These are phyloP conservation scores for Phrynocephalus versicolor DNA, from an alignment of 2,113 vertebrate species.

Conservation along the genomic window DNA sequence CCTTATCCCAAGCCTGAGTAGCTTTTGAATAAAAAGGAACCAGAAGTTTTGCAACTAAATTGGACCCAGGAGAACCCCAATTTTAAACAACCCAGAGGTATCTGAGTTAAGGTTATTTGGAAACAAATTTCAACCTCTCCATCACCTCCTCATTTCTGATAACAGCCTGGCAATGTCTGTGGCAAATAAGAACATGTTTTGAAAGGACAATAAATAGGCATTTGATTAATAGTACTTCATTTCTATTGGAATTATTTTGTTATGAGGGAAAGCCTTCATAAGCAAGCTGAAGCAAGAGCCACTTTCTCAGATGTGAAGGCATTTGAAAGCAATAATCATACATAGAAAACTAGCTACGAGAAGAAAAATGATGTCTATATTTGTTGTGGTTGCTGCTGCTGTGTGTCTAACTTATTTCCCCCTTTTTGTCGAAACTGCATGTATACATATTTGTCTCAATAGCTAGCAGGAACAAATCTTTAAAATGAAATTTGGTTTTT, in stretches of 20 bases:
- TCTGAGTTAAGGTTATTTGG: not conserved
- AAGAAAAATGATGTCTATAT: conserved; percentile 27
- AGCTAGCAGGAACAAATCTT: conserved; percentile 21
- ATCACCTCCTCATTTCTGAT: not conserved
- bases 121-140: conserved; percentile 4
- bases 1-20: too few species aligned
- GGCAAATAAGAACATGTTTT: not conserved
- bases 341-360: conserved; percentile 4
- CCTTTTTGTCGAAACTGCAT: conserved; percentile 11
- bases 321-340: conserved; percentile 40
- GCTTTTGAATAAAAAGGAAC: too few species aligned
- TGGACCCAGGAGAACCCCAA: not conserved
- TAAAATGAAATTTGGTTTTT: conserved; percentile 24
- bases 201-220: conserved; percentile 43
- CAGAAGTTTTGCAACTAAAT: not conserved
- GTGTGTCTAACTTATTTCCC: too few species aligned
- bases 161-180: not conserved
- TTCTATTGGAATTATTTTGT: conserved; percentile 30
- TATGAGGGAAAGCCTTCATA: not conserved
- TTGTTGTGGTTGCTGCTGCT: too few species aligned
- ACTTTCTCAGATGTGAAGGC: conserved; percentile 24
- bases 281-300: conserved; percentile 4
- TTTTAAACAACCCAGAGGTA: not conserved
- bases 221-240: conserved; percentile 42
- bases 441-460: conserved; percentile 22